phyloP scores from a whole-genome alignment of 2,888 invertebrate species.

The Ernsta delagoae region DNA sequence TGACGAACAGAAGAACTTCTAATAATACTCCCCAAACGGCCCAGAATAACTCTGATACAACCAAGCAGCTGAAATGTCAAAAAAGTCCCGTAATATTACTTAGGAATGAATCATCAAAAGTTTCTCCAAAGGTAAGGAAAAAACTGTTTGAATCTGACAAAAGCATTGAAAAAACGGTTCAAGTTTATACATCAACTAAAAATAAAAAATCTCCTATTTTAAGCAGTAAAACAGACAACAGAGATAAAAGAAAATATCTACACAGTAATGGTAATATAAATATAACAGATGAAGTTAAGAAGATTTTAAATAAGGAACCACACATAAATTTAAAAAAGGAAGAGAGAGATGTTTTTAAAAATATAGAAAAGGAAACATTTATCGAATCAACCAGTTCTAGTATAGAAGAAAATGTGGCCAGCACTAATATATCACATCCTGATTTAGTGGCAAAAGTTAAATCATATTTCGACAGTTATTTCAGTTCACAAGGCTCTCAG shows the following conservation, averaged over 20 bases:
- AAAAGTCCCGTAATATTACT: conserved; percentile 63
- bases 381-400: conserved; percentile 17
- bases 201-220: conserved; percentile 35
- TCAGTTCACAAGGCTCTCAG: conserved; percentile 65
- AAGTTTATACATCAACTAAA: not conserved
- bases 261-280: conserved; percentile 5
- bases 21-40: conserved; percentile 46
- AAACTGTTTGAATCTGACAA: conserved; percentile 50
- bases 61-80: conserved; percentile 24
- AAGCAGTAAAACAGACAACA: not conserved
- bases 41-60: conserved; percentile 37
- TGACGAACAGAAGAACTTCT: not conserved
- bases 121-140: conserved; percentile 55
- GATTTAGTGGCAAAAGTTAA: conserved; percentile 59
- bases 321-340: not conserved
- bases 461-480: conserved; percentile 66
- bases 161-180: not conserved
- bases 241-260: conserved; percentile 15
- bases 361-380: not conserved
- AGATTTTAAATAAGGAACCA: conserved; percentile 17
- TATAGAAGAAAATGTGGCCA: conserved; percentile 14
- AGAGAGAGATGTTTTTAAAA: conserved; percentile 10
- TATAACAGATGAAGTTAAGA: conserved; percentile 6
- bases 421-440: not conserved
- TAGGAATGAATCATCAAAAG: conserved; percentile 52